Conservation (phyloP, 2,113 vertebrate species). For the Lasiurus cinereus region DNA sequence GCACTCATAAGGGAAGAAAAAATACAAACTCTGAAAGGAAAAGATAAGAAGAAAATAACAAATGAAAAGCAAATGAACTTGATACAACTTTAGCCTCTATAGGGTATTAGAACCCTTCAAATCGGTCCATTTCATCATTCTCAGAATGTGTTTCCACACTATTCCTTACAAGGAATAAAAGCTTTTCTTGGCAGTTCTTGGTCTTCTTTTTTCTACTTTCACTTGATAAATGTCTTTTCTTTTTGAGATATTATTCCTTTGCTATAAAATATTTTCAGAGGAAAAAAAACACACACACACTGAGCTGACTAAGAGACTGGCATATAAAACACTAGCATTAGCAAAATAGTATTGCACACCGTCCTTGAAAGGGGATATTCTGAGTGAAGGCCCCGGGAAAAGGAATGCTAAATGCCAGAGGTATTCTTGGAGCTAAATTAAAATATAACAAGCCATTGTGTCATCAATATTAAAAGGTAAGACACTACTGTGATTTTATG, state of each 20-base stretch:
- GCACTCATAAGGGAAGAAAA: not conserved
- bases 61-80: slow-evolving; percentile 53
- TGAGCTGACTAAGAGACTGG: slow-evolving; percentile 75
- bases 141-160: not conserved
- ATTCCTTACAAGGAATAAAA: slow-evolving; percentile 25
- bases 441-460: slow-evolving; percentile 66
- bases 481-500: slow-evolving; percentile 48
- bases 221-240: slow-evolving; percentile 72
- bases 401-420: slow-evolving; percentile 44
- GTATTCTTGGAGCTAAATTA: slow-evolving; percentile 75
- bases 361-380: slow-evolving; percentile 59
- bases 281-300: slow-evolving; percentile 50
- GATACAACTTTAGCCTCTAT: not conserved
- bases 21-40: slow-evolving; percentile 50
- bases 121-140: not conserved
- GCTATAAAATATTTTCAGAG: slow-evolving; percentile 71
- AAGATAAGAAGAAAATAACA: not conserved
- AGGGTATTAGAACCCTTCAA: not conserved
- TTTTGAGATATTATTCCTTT: slow-evolving; percentile 75
- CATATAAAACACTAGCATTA: slow-evolving; percentile 81
- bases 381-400: slow-evolving; percentile 62
- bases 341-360: slow-evolving; percentile 63
- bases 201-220: slow-evolving; percentile 47
- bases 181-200: slow-evolving; percentile 59
- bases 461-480: slow-evolving; percentile 49